A percentile compares a stretch with the other conserved stretches of the same genome.
Conservation (phyloP, 2,113 vertebrate species). For the Leucosticte australis region DNA sequence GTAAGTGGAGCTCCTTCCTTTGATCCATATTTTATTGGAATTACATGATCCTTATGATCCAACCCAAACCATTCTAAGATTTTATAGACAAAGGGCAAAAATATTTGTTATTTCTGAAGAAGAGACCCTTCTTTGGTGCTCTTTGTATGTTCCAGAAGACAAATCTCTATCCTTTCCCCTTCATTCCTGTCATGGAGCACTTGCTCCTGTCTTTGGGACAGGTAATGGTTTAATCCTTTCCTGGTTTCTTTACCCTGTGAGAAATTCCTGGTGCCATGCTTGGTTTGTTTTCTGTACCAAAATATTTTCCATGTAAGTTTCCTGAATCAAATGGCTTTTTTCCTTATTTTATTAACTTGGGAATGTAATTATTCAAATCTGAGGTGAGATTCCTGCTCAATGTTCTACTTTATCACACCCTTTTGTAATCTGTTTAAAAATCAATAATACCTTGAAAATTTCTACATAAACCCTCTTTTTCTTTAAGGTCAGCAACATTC, state of each 20-base stretch:
- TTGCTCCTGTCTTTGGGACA: background rate
- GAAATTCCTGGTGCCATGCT: background rate
- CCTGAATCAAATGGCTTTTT: background rate
- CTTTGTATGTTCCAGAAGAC: background rate
- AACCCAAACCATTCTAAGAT: background rate
- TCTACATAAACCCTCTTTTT: background rate
- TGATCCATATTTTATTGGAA: background rate
- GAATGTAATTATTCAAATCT: background rate
- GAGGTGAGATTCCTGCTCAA: background rate
- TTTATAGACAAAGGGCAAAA: background rate
- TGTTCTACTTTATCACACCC: background rate
- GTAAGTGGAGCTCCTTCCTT: constrained; percentile 70
- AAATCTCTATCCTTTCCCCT: background rate
- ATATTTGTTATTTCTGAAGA: background rate
- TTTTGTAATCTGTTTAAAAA: background rate
- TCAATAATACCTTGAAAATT: background rate
- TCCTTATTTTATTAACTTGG: background rate
- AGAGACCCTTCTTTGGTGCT: background rate
- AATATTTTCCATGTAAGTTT: background rate
- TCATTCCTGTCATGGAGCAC: background rate
- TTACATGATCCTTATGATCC: background rate
- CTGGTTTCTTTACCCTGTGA: background rate
- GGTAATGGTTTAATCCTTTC: background rate
- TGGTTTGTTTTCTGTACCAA: background rate
- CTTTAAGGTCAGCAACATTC: constrained; percentile 87